These are phyloP conservation scores for Hirudinaria manillensis DNA, from an alignment of 2,888 invertebrate species.

Conservation along the genomic window DNA sequence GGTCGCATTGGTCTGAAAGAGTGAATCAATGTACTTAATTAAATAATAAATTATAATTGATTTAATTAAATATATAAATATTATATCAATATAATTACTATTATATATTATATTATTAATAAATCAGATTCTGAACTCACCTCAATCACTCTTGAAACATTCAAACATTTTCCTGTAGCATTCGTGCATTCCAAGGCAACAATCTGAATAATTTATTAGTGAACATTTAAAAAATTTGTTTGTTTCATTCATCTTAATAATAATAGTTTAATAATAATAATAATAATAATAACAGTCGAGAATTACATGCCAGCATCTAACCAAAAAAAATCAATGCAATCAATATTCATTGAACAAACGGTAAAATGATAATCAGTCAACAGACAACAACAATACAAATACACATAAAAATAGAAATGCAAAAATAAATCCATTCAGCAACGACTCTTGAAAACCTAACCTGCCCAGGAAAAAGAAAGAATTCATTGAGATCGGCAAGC, in stretches of 20 bases:
- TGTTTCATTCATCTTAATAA: too few species aligned
- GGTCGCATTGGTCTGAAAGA: too few species aligned
- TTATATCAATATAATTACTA: neutral
- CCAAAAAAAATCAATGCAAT: too few species aligned
- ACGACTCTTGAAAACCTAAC: slow-evolving; percentile 38
- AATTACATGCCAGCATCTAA: too few species aligned
- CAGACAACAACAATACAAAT: too few species aligned
- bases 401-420: too few species aligned
- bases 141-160: slow-evolving; percentile 64
- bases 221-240: neutral
- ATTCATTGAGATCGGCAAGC: slow-evolving; percentile 59
- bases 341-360: too few species aligned
- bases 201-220: slow-evolving; percentile 51
- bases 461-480: slow-evolving; percentile 73
- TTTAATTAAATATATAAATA: neutral
- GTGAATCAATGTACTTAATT: too few species aligned
- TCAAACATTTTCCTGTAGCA: slow-evolving; percentile 65
- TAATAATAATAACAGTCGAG: too few species aligned
- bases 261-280: too few species aligned
- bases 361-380: too few species aligned
- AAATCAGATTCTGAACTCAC: slow-evolving; percentile 40
- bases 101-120: neutral
- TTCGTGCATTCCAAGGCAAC: slow-evolving; percentile 70
- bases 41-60: slow-evolving; percentile 8
- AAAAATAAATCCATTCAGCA: neutral